These are phyloP conservation scores for Coptodon rendalli DNA, from an alignment of 2,113 vertebrate genomes.

Conservation along the genomic window DNA sequence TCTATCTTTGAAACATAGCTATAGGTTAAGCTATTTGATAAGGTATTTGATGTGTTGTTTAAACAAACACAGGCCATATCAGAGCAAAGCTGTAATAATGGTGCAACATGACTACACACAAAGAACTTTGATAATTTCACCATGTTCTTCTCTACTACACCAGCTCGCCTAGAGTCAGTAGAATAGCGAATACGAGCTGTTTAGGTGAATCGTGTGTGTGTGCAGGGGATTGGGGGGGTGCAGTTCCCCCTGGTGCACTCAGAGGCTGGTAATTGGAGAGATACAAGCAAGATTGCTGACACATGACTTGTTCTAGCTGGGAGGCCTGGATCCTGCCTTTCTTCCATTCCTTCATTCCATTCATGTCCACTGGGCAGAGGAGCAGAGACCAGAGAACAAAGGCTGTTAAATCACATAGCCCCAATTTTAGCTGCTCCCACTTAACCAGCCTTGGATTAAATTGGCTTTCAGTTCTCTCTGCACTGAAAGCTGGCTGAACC, in stretches of 20 bases:
- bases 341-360: conserved; percentile 15
- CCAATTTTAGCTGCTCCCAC: conserved; percentile 8
- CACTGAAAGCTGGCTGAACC: neutral
- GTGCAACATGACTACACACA: neutral
- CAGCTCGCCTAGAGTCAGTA: neutral
- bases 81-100: neutral
- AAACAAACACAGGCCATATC: neutral
- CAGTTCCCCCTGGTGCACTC: neutral
- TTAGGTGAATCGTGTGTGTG: neutral
- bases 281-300: conserved; percentile 36
- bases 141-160: neutral
- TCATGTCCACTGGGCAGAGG: conserved; percentile 32
- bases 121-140: neutral
- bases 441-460: conserved; percentile 20
- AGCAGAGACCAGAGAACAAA: conserved; percentile 28
- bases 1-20: neutral
- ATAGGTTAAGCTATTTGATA: neutral
- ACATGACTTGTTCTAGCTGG: conserved; percentile 43
- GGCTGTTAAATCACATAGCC: conserved; percentile 24
- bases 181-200: neutral
- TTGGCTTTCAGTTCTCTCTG: neutral
- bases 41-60: neutral
- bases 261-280: conserved; percentile 49
- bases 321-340: conserved; percentile 25
- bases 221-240: neutral